Base-by-base conservation (phyloP, 2,888 invertebrate species). In the Eupithecia subfuscata region DNA sequence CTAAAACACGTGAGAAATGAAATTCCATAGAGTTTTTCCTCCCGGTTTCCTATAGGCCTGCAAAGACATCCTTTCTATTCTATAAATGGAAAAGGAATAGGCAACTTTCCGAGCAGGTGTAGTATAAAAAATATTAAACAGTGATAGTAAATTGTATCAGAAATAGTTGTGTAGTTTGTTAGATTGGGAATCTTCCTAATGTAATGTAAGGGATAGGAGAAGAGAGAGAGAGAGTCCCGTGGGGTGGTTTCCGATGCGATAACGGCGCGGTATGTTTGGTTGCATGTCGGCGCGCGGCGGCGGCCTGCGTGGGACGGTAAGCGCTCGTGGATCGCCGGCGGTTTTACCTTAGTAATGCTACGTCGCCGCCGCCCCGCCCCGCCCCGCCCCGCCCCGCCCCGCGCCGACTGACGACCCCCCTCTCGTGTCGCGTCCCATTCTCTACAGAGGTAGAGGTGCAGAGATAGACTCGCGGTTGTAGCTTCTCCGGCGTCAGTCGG, bases 311-410 rank as follows among this genome's bases (percentile, higher is more conserved):
- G 85, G 81, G 87, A 86, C 89, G 93, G 92, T 92, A 92, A 92
- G 92, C 90, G 84, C 88, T 86, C 84, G 85, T 81, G 84, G 83
- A 82, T 83, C 84, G 88, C 81, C 90, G 88, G 89, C 91, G 89
- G 88, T 90, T 91, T 92, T 92, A 87, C 93, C 94, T 94, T 93
- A 93, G 94, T 94, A 92, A 94, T 92, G 93, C 82, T 37, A 56
- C n/a, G 37, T 18, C 81, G 78, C 77, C 80, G 77, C 48, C 71
- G 78, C 75, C 79, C 79, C 69, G 78, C 71, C 71, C 64, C 75
- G 18, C 74, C 67, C n/a, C 75, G 74, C 78, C 76, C 79, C 71
- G 78, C 75, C 79, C 79, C 69, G 78, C 71, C 71, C 64, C 75
- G 18, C 74, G 69, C n/a, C 75, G 74, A 64, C 71, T 16, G 40